Evolutionary conservation across 2,888 invertebrate genomes (phyloP), one percentile per base, ranked within the genome.

Genomic region (Acronicta aceris): DNA sequence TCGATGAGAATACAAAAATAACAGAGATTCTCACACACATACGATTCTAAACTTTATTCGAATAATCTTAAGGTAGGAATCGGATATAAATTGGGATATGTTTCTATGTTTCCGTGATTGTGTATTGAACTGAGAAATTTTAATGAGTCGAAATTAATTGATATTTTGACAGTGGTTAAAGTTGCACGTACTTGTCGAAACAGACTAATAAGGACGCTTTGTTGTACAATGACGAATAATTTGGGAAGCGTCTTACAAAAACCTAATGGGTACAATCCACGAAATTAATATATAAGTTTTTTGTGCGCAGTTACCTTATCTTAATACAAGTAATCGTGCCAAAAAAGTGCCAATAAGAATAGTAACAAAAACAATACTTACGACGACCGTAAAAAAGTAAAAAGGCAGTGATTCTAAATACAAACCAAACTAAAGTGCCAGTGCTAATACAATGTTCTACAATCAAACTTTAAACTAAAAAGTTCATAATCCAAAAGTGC

Each of bases 91-190:
- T 46, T 6, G 56, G 46, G 10, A 36, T 54, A 30, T 65, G 51
- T 73, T 64, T 71, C 55, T 65, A 56, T 58, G 38, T 59, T 46
- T 57, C 49, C 52, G 46, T 65, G 71, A 65, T 65, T 71, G 75
- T 58, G 72, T 75, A 70, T 77, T 77, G 83, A 83, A 78, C 76
- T 82, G 75, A 82, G 77, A 85, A 79, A 80, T 85, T 88, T 85
- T 89, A 90, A 89, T 86, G 86, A 86, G 82, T 81, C 70, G 65
- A 81, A 82, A 87, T 87, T 89, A 90, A 92, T 91, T 89, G 89
- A 85, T 89, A 87, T 89, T 88, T 86, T 89, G 89, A 86, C 81
- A 81, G 76, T 68, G 71, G 76, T 76, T 77, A 75, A 64, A 74
- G 69, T 78, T 74, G 77, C 68, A 74, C 70, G 55, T 68, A 67